Evolutionary conservation across 2,113 vertebrate species (phyloP).

Genomic region (Nycticebus coucang): DNA sequence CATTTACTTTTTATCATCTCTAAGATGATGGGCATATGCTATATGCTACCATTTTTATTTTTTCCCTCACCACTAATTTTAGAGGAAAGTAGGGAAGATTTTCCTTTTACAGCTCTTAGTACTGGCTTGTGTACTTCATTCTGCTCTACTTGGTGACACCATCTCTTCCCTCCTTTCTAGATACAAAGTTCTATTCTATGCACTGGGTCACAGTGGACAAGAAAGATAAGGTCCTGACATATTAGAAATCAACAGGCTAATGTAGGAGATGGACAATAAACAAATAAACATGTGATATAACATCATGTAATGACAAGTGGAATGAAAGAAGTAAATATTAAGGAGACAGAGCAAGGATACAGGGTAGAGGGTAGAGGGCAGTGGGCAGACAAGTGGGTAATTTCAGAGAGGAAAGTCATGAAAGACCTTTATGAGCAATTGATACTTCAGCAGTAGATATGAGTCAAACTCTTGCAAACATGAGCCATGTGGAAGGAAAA

Average conservation of each 20-base stretch:
- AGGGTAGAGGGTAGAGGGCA: background rate
- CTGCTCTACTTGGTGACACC: background rate
- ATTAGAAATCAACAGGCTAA: background rate
- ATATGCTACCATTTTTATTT: background rate
- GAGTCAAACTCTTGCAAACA: background rate
- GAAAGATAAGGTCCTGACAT: background rate
- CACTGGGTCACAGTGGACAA: background rate
- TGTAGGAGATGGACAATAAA: background rate
- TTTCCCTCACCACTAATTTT: background rate
- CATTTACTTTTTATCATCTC: background rate
- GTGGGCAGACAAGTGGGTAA: no score
- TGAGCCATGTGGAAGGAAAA: background rate
- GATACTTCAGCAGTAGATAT: background rate
- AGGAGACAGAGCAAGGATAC: background rate
- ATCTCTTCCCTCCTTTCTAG: background rate
- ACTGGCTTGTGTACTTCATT: background rate
- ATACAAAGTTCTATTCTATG: background rate
- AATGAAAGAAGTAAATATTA: conserved; percentile 13
- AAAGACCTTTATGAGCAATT: background rate
- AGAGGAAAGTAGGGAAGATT: background rate
- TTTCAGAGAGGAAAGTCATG: background rate
- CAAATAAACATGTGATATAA: background rate
- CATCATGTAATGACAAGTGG: background rate
- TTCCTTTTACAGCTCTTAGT: background rate
- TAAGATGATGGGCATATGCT: background rate